Evolutionary conservation across 2,113 vertebrate genomes (phyloP).

Genomic region (Scomber colias): DNA sequence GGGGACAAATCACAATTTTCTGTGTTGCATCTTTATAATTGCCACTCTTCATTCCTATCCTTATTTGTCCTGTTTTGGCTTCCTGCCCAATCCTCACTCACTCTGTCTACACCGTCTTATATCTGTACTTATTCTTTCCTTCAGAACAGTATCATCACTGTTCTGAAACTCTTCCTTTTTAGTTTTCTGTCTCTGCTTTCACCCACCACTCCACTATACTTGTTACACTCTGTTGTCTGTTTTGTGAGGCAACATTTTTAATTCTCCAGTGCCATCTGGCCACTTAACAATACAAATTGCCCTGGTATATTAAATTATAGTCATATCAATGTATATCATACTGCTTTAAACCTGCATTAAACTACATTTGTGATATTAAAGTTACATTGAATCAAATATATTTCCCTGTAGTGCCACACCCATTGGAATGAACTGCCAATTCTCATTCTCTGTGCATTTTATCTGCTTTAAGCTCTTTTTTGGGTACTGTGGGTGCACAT

Average conservation of each 20-base stretch:
- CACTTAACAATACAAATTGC: constrained; percentile 41
- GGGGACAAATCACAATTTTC: not conserved
- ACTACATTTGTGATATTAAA: constrained; percentile 17
- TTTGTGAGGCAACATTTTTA: constrained; percentile 41
- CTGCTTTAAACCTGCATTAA: constrained; percentile 56
- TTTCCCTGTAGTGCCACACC: not conserved
- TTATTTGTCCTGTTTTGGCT: too few species aligned
- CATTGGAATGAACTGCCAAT: too few species aligned
- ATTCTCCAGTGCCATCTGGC: constrained; percentile 56
- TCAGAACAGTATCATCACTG: not conserved
- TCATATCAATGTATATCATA: not conserved
- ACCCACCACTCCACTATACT: constrained; percentile 40
- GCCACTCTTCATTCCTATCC: not conserved
- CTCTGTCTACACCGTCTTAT: constrained; percentile 3
- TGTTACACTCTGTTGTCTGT: constrained; percentile 44
- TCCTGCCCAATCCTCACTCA: not conserved
- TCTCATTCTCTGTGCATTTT: too few species aligned
- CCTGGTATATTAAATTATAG: constrained; percentile 9
- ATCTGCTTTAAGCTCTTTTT: not conserved
- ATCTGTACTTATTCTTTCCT: constrained; percentile 4
- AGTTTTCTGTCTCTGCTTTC: constrained; percentile 17
- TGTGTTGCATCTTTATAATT: constrained; percentile 4
- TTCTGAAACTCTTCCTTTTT: not conserved
- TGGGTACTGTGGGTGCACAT: not conserved
- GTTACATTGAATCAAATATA: not conserved